Base-by-base conservation (phyloP, 2,888 invertebrate species). In the Bombylius major region DNA sequence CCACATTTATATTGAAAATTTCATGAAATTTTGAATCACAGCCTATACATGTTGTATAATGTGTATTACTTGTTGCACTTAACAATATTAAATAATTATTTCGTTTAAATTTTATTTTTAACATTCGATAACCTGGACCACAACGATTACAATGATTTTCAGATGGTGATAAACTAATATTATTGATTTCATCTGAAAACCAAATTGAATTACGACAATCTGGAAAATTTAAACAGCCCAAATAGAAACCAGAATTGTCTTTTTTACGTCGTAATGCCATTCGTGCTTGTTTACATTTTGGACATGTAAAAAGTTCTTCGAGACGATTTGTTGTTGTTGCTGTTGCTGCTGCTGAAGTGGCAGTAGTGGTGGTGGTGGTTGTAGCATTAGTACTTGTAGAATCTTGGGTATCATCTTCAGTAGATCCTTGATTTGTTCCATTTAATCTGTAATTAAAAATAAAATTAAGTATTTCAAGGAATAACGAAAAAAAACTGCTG, bases 131-230 rank as follows among this genome's bases (percentile, higher is more conserved):
- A 7, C 59, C 64, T 4, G 68, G 65, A 8, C 70, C 69, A 60
- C 75, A 75, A n/a, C 51, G 64, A 4, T 56, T 53, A 70, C 93
- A 93, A n/a, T 76, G 74, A 47, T 86, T 80, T 11, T 84, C 76
- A 44, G 81, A 69, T 6, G 87, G 81, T 3, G 50, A 33, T 6
- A 55, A 32, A 63, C 80, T 77, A 2, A 86, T 76, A 5, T 79
- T 79, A 65, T 83, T 81, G 1, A 92, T 81, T 47, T 78, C 72
- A n/a, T 77, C 75, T 0, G 92, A 86, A 49, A 95, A 76, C 95
- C 94, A 95, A 47, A 91, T 76, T 0, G 81, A 83, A 68, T 87
- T 85, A 65, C 80, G 86, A 67, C 96, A 96, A 13, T 78, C 77
- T 0, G 95, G 95, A 71, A 76, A 95, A 7, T 83, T 83, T 58